A percentile compares a stretch with the other conserved stretches of the same genome.
Conservation (phyloP, 2,797 vertebrate genomes). For the Bovichtus diacanthus region DNA sequence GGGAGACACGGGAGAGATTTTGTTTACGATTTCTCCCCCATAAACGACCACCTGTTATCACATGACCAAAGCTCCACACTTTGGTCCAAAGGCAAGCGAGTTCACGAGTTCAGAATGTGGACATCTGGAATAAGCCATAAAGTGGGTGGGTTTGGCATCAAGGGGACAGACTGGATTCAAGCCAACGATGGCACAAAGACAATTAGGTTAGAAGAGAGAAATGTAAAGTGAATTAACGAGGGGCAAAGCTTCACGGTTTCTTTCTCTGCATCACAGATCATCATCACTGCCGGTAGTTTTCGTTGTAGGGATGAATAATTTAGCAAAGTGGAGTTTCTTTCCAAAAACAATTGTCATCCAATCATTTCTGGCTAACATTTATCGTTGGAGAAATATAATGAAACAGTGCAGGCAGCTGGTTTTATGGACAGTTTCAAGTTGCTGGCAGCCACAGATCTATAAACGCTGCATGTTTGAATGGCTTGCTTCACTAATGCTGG, state of each 20-base stretch:
- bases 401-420: conserved; percentile 17
- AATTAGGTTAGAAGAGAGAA: neutral
- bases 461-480: conserved; percentile 3
- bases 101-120: neutral
- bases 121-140: neutral
- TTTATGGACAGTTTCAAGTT: conserved; percentile 36
- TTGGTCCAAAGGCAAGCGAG: neutral
- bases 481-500: conserved; percentile 33
- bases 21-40: neutral
- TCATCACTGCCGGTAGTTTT: conserved; percentile 6
- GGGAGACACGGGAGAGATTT: neutral
- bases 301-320: conserved; percentile 10
- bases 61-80: neutral
- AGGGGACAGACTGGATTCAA: neutral
- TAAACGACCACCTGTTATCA: neutral
- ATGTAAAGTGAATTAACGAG: neutral
- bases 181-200: neutral
- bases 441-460: conserved; percentile 1
- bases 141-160: no score
- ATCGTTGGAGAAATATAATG: conserved; percentile 17
- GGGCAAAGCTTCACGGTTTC: neutral
- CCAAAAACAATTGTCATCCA: neutral
- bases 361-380: conserved; percentile 13
- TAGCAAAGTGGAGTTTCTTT: neutral
- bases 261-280: neutral